Evolutionary conservation across 1,140 invertebrate species (phyloP).

Genomic region (Lysiphlebus fabarum): DNA sequence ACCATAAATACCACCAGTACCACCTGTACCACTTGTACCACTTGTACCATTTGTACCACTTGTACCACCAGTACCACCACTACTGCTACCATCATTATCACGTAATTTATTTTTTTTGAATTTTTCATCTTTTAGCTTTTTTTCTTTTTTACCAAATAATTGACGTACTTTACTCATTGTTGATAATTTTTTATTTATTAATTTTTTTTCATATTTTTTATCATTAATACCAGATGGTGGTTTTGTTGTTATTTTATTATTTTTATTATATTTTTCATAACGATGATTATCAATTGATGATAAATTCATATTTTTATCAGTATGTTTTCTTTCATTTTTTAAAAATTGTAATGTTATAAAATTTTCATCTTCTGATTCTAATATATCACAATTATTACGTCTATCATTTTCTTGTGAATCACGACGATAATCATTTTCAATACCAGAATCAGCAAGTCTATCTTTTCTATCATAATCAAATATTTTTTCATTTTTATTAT

Average conservation of each 20-base stretch:
- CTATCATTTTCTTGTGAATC: slow-evolving; percentile 61
- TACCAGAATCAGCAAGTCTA: slow-evolving; percentile 70
- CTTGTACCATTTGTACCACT: slow-evolving; percentile 47
- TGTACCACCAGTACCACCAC: slow-evolving; percentile 37
- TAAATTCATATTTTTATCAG: slow-evolving; percentile 54
- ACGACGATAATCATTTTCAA: slow-evolving; percentile 72
- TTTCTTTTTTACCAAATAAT: slow-evolving; percentile 51
- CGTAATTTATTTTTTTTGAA: slow-evolving; percentile 29
- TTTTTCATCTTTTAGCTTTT: slow-evolving; percentile 49
- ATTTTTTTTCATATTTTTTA: slow-evolving; percentile 52
- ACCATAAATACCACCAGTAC: slow-evolving; percentile 32
- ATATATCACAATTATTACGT: slow-evolving; percentile 46
- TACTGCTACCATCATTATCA: slow-evolving; percentile 27
- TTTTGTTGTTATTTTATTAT: slow-evolving; percentile 38
- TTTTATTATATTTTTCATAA: slow-evolving; percentile 55
- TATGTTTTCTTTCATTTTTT: slow-evolving; percentile 64
- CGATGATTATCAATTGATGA: slow-evolving; percentile 44
- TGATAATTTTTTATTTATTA: slow-evolving; percentile 43
- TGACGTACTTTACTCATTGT: slow-evolving; percentile 53
- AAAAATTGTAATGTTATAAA: slow-evolving; percentile 63
- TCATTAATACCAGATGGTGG: slow-evolving; percentile 43
- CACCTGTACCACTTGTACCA: slow-evolving; percentile 1
- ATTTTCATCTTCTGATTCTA: slow-evolving; percentile 63
- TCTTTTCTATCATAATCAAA: slow-evolving; percentile 57
- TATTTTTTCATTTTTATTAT: slow-evolving; percentile 39